phyloP scores from a whole-genome alignment of 2,888 invertebrate genomes.

The Xanthorhoe spadicearia region DNA sequence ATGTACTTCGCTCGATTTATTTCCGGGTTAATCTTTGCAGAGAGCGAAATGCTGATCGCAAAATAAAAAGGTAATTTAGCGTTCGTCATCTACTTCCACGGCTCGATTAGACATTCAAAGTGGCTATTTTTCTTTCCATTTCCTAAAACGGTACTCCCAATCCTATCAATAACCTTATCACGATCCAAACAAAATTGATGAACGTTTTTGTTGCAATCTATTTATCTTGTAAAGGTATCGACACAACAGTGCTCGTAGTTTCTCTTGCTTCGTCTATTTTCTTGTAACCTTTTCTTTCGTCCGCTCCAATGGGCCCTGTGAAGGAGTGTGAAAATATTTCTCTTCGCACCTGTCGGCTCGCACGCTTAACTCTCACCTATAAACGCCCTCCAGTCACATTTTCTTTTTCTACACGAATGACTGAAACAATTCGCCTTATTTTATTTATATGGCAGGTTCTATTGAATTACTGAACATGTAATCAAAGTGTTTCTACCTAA shows the following conservation, averaged over 20 bases:
- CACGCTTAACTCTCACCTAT: constrained; percentile 63
- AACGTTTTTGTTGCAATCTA: constrained; percentile 47
- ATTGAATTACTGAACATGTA: constrained; percentile 9
- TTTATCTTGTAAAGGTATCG: constrained; percentile 49
- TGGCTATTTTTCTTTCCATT: constrained; percentile 33
- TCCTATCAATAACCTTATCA: constrained; percentile 41
- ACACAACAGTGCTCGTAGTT: constrained; percentile 42
- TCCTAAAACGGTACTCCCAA: constrained; percentile 34
- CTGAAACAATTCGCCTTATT: constrained; percentile 53
- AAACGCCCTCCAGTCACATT: constrained; percentile 69
- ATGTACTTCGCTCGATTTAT: neutral
- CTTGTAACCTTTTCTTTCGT: constrained; percentile 56
- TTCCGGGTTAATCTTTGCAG: neutral
- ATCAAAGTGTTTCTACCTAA: constrained; percentile 3
- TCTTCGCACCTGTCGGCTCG: constrained; percentile 66
- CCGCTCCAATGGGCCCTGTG: constrained; percentile 45
- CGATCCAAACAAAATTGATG: constrained; percentile 51
- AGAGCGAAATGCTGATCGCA: constrained; percentile 1
- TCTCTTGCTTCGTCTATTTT: constrained; percentile 53
- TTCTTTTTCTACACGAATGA: constrained; percentile 56
- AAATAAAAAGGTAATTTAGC: constrained; percentile 12
- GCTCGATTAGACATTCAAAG: constrained; percentile 35
- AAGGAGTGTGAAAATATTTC: constrained; percentile 57
- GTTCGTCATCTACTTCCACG: constrained; percentile 8
- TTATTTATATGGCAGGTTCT: constrained; percentile 45